Conservation (phyloP, 2,113 vertebrate genomes). For the Heterotilapia buettikoferi region DNA sequence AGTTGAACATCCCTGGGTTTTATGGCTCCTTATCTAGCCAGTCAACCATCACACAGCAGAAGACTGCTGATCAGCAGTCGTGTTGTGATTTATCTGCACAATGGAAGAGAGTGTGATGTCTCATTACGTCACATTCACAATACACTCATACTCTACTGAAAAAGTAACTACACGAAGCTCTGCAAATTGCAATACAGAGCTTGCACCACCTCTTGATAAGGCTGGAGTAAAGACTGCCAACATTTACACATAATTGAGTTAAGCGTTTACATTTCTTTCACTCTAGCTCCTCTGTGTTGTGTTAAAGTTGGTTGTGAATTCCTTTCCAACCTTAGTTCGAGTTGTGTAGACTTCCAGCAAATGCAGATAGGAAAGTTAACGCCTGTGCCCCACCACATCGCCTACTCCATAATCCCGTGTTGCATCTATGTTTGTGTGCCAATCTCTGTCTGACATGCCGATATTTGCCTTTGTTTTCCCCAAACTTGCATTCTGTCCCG, state of each 20-base stretch:
- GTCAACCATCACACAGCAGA: neutral
- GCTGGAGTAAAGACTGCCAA: neutral
- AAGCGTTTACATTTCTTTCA: neutral
- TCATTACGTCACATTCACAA: neutral
- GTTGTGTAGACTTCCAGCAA: neutral
- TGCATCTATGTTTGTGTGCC: conserved; percentile 3
- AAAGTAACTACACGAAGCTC: neutral
- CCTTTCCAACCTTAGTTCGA: neutral
- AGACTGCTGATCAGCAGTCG: neutral
- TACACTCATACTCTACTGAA: neutral
- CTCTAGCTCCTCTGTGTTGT: neutral
- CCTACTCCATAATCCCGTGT: neutral
- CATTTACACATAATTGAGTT: neutral
- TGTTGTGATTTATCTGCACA: neutral
- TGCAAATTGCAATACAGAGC: neutral
- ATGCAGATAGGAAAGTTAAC: neutral
- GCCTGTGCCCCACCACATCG: neutral
- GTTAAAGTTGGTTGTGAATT: neutral
- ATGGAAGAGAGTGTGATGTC: neutral
- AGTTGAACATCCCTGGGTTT: neutral
- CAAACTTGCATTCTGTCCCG: neutral
- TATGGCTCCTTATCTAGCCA: neutral
- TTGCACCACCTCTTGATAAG: neutral
- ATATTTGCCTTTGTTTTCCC: neutral
- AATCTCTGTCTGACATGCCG: neutral